phyloP scores from a whole-genome alignment of 92 coral and sea anemone species.

The Siderastrea siderea region DNA sequence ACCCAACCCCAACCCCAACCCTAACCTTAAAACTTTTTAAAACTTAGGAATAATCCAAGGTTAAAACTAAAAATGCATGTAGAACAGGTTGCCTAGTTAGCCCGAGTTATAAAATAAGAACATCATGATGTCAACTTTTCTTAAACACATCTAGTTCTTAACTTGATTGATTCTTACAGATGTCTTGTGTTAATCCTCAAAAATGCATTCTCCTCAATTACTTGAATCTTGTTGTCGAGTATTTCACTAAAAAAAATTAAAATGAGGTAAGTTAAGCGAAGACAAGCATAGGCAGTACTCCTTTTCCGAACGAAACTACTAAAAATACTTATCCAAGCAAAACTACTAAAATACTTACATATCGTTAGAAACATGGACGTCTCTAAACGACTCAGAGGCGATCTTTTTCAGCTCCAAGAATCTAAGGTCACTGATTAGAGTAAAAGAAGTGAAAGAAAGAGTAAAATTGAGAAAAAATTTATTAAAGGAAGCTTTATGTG shows the following conservation, averaged over 20 bases:
- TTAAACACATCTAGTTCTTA: background rate
- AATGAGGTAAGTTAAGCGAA: background rate
- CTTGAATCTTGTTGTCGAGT: constrained; percentile 58
- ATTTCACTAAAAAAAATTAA: constrained; percentile 56
- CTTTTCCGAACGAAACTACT: background rate
- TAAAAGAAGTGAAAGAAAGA: background rate
- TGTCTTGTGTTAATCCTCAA: constrained; percentile 50
- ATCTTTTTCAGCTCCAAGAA: constrained; percentile 65
- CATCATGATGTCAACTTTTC: no score
- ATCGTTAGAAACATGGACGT: constrained; percentile 47
- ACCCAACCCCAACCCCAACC: no score
- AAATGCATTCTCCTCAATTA: constrained; percentile 76
- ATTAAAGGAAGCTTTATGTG: no score
- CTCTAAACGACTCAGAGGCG: constrained; percentile 67
- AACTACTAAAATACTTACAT: constrained; percentile 54
- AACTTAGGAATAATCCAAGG: no score
- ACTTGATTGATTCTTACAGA: constrained; percentile 62
- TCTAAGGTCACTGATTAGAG: constrained; percentile 53
- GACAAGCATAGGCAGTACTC: no score
- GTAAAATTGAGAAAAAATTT: background rate
- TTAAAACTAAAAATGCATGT: no score
- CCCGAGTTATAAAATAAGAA: no score
- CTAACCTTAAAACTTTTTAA: no score
- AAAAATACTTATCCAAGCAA: background rate
- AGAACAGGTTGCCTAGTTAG: no score